Evolutionary conservation across 2,113 vertebrate species (phyloP).

Genomic region (Cettia cetti): DNA sequence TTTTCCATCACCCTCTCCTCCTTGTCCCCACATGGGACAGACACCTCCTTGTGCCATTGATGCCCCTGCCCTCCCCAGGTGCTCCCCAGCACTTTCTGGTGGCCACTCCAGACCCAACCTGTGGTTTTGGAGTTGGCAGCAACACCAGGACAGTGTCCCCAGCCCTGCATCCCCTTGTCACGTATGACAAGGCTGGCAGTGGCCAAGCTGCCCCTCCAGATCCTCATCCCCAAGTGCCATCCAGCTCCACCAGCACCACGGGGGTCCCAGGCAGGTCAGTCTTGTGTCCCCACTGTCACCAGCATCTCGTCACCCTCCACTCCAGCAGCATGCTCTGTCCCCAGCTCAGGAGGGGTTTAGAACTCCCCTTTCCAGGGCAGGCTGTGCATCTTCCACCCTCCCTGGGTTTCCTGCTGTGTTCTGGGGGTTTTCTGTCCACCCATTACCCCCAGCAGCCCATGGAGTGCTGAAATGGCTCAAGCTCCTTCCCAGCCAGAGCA

Average conservation of each 20-base stretch:
- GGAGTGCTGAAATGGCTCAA: neutral
- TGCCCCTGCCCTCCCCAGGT: neutral
- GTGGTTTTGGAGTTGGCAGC: neutral
- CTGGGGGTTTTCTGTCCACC: neutral
- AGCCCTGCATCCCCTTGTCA: neutral
- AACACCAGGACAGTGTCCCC: neutral
- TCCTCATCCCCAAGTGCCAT: accelerated
- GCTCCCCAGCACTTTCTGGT: neutral
- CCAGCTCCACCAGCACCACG: accelerated
- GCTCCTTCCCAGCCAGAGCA: neutral
- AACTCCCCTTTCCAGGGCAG: neutral
- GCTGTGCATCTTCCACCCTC: neutral
- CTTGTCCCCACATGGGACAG: neutral
- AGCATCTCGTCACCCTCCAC: neutral
- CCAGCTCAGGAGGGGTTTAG: neutral
- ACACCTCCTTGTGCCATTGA: neutral
- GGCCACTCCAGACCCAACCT: accelerated
- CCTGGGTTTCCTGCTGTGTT: neutral
- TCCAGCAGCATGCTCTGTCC: neutral
- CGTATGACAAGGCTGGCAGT: neutral
- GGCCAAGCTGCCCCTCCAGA: accelerated
- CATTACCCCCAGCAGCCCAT: accelerated
- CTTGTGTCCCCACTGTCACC: accelerated
- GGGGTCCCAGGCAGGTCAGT: neutral
- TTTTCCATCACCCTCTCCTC: neutral